These are phyloP conservation scores for Neelides sp. DNA, from an alignment of 1,140 invertebrate species.

Conservation along the genomic window DNA sequence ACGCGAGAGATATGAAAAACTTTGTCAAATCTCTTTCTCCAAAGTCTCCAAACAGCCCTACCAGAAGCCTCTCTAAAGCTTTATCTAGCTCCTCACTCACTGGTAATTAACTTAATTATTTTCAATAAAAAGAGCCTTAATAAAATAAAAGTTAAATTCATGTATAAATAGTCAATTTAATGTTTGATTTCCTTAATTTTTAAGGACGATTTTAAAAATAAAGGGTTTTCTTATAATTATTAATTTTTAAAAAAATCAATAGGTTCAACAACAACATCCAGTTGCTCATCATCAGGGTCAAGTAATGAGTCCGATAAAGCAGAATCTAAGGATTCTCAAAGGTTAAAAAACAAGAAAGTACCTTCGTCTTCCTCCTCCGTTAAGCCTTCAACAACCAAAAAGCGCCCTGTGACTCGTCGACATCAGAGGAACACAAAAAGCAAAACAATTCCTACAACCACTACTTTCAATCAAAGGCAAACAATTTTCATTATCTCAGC, in stretches of 20 bases:
- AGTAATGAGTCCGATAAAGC: slow-evolving; percentile 20
- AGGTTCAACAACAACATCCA: not conserved
- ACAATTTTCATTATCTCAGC: not conserved
- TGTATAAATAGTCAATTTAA: too few relatives aligned
- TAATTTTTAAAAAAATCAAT: too few relatives aligned
- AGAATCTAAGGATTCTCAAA: not conserved
- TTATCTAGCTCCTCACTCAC: slow-evolving; percentile 16
- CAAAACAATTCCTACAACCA: slow-evolving; percentile 26
- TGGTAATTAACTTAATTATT: too few relatives aligned
- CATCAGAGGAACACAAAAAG: slow-evolving; percentile 13
- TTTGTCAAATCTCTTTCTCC: too few relatives aligned
- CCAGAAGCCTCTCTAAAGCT: too few relatives aligned
- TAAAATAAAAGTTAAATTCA: too few relatives aligned
- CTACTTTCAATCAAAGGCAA: slow-evolving; percentile 20
- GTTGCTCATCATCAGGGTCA: slow-evolving; percentile 18
- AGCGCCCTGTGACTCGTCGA: slow-evolving; percentile 17
- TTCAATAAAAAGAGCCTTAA: too few relatives aligned
- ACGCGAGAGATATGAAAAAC: too few relatives aligned
- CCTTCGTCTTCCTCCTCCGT: slow-evolving; percentile 6
- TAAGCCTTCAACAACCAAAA: slow-evolving; percentile 1
- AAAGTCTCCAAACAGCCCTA: too few relatives aligned
- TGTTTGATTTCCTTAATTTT: too few relatives aligned
- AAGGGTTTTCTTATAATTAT: too few relatives aligned
- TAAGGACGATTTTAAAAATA: too few relatives aligned
- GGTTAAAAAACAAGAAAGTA: slow-evolving; percentile 7